These are phyloP conservation scores for Lamellibrachia columna DNA, from an alignment of 2,888 invertebrate species.

Conservation along the genomic window DNA sequence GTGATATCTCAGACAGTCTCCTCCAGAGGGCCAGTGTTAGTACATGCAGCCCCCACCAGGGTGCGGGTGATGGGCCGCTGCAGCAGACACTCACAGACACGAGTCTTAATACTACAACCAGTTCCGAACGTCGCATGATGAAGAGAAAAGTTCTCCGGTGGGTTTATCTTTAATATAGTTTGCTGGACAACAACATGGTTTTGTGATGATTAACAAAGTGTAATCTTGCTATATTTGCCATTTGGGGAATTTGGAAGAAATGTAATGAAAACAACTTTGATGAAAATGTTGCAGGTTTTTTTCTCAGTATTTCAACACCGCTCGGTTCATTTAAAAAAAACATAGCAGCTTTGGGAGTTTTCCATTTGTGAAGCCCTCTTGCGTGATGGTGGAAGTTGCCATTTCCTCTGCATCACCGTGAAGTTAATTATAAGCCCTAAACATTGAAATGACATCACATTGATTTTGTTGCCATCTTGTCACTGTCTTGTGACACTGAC, in stretches of 20 bases:
- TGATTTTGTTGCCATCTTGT: background rate
- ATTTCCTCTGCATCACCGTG: background rate
- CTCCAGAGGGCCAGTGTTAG: background rate
- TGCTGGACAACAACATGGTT: background rate
- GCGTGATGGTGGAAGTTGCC: background rate
- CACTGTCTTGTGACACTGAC: background rate
- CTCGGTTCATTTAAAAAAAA: background rate
- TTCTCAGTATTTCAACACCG: background rate
- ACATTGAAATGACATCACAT: background rate
- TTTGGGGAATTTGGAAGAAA: background rate
- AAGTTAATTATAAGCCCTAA: background rate
- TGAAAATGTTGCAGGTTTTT: background rate
- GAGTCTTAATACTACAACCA: conserved; percentile 27
- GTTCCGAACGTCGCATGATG: conserved; percentile 30
- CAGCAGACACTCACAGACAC: conserved; percentile 22
- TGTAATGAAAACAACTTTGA: background rate
- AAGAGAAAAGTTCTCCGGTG: conserved; percentile 30
- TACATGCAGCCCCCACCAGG: background rate
- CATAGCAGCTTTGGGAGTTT: background rate
- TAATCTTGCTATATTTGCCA: background rate
- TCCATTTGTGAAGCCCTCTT: background rate
- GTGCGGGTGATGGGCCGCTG: background rate
- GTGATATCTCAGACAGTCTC: background rate
- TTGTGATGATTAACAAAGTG: background rate
- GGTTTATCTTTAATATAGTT: background rate